phyloP scores from a whole-genome alignment of 1,140 invertebrate genomes.

The Drosophila ironensis region DNA sequence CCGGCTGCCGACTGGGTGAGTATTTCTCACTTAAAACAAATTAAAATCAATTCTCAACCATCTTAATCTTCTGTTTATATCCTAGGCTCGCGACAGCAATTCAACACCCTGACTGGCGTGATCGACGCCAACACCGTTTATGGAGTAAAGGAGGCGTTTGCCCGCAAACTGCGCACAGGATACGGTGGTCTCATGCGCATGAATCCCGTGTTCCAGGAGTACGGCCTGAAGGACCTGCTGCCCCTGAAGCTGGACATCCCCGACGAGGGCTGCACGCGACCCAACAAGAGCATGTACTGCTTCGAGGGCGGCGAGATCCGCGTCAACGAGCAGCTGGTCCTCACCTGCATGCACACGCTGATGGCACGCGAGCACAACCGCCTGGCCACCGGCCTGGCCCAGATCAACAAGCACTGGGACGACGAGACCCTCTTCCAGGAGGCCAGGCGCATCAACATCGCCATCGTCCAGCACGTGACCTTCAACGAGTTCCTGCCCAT shows the following conservation, averaged over 20 bases:
- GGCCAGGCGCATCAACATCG: slow-evolving; percentile 93
- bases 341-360: slow-evolving; percentile 95
- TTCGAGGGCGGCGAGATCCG: slow-evolving; percentile 97
- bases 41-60: neutral
- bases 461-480: slow-evolving; percentile 95
- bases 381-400: slow-evolving; percentile 88
- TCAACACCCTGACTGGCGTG: slow-evolving; percentile 91
- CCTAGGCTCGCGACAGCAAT: slow-evolving; percentile 88
- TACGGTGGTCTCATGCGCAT: slow-evolving; percentile 91
- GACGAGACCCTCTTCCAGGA: slow-evolving; percentile 97
- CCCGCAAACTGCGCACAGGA: slow-evolving; percentile 90
- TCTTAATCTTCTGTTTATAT: neutral
- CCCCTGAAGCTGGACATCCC: slow-evolving; percentile 95
- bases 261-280: slow-evolving; percentile 95
- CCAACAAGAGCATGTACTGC: slow-evolving; percentile 93
- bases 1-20: slow-evolving; percentile 90
- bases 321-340: slow-evolving; percentile 95
- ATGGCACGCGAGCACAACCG: slow-evolving; percentile 95
- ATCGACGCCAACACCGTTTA: slow-evolving; percentile 89
- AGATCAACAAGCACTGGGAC: slow-evolving; percentile 96
- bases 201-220: slow-evolving; percentile 94
- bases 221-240: slow-evolving; percentile 93
- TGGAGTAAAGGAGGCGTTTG: slow-evolving; percentile 89
- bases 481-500: slow-evolving; percentile 98
- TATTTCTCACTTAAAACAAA: neutral